Evolutionary conservation across 2,888 invertebrate genomes (phyloP), one percentile per base, ranked within the genome.

Genomic region (Erynnis tages): DNA sequence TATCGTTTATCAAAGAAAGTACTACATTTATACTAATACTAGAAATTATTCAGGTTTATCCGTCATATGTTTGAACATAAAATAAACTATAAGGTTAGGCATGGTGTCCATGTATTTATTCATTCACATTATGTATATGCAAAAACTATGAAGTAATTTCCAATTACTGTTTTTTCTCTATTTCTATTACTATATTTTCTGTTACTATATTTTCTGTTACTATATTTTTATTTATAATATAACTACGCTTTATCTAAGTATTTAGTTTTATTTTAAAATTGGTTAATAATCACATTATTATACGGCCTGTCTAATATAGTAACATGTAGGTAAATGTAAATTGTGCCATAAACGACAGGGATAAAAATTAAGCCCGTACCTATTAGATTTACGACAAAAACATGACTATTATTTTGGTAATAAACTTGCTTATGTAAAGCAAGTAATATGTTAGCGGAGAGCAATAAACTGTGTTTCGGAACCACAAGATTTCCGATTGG

Each of bases 311-410:
- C 4, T 21, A 21, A 21, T 4, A 21, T 21, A 21, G 5, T 21
- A 21, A 21, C 21, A 21, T 21, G 21, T 34, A 45, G 30, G 25
- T 34, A 23, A 35, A 50, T 50, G 25, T 50, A 30, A 47, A 45
- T 45, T 19, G 21, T 38, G 19, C 23, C 19, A 29, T 38, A 11
- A 44, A 50, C 43, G n/a, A 10, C 10, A n/a, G 21, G 35, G 37
- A 43, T 21, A 44, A 43, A 27, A 50, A 29, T 35, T 52, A 29
- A 50, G 23, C 30, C 14, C 37, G 29, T 30, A 13, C 27, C n/a
- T n/a, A n/a, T n/a, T n/a, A 52, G 37, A 52, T 52, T 52, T 52
- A 52, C 38, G 44, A 44, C 44, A 30, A 52, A 44, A 45, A 45
- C 37, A 52, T 30, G 37, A 23, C 35, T n/a, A 30, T 44, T 29